Base-by-base conservation (phyloP, 2,797 vertebrate species). In the Garrulus glandarius region DNA sequence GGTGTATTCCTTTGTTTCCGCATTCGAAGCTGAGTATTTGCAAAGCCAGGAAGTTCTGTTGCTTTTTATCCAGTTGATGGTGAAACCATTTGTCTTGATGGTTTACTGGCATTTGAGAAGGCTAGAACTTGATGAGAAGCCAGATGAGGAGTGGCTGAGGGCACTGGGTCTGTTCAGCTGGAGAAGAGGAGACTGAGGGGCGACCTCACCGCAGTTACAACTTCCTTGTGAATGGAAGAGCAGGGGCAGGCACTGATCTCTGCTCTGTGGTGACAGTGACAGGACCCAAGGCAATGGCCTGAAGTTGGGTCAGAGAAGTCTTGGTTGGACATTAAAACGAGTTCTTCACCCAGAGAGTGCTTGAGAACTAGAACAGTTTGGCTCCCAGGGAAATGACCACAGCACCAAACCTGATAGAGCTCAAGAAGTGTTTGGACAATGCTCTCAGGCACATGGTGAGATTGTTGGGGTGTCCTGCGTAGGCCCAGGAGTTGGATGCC, bases 161-260 rank as follows among this genome's bases (percentile, higher is more conserved):
- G 8, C 41, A n/a, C 41, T n/a, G 11, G 11, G 11, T n/a, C 30
- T 44, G 41, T 11, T n/a, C 8, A 24, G 15, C 61, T n/a, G 61
- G 10, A 37, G 24, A 37, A 37, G 57, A 12, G 39, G 30, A 44
- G 21, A 23, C 30, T 24, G 59, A 49, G 59, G 20, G 30, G 11
- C 16, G 1, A 47, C 1, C 20, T 19, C 24, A 14, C 0, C 9
- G 43, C 11, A 34, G 34, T 1, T 3, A 1, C 24, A 47, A 1
- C 5, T 64, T 39, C 19, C 34, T 30, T 1, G 21, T 10, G 52
- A 56, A 12, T 5, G 30, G 32, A 8, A 15, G 27, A 43, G 22
- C 4, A 67, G 36, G 21, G 22, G 2, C 15, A 43, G 70, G 2
- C 43, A 11, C 14, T 41, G 59, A 41, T 26, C 36, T 10, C 41